Percentiles rank a stretch among this genome's conserved stretches.
phyloP scores from a whole-genome alignment of 2,797 vertebrate genomes.

The Anguilla anguilla region DNA sequence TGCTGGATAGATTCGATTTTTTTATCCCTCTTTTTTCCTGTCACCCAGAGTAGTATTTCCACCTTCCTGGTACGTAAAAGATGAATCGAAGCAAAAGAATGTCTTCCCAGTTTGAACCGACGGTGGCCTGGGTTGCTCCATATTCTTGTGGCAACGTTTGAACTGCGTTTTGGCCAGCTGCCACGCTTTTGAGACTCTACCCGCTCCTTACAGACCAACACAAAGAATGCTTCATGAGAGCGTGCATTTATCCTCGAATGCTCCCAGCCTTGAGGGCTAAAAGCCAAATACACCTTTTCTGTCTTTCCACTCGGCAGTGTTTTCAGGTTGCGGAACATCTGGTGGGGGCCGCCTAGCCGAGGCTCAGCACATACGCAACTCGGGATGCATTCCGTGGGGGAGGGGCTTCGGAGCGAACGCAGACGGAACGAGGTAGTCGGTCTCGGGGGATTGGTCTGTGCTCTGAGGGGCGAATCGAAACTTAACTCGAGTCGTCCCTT shows the following conservation, averaged over 20 bases:
- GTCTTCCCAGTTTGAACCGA: not conserved
- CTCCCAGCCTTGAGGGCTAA: conserved; percentile 1
- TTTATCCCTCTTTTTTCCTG: not conserved
- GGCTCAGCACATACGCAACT: not conserved
- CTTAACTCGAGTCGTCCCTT: not conserved
- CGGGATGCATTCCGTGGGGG: not conserved
- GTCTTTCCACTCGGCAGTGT: not conserved
- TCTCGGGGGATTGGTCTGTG: not conserved
- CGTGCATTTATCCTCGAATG: conserved; percentile 23
- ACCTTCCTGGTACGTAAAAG: not conserved
- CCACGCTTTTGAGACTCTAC: conserved; percentile 9
- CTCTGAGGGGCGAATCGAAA: not conserved
- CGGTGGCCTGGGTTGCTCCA: not conserved
- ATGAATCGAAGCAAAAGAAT: not conserved
- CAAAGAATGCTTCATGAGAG: not conserved
- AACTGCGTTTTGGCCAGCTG: conserved; percentile 18
- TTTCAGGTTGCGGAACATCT: conserved; percentile 13
- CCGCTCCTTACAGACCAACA: not conserved
- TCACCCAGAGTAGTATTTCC: not conserved
- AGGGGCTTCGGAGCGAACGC: not conserved
- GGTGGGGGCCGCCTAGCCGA: not conserved
- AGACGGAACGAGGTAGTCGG: not conserved
- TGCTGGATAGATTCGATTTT: not conserved
- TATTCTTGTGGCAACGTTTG: not conserved
- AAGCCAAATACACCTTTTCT: conserved; percentile 10